Conservation (phyloP, 2,888 invertebrate species). For the Melanargia galathea region DNA sequence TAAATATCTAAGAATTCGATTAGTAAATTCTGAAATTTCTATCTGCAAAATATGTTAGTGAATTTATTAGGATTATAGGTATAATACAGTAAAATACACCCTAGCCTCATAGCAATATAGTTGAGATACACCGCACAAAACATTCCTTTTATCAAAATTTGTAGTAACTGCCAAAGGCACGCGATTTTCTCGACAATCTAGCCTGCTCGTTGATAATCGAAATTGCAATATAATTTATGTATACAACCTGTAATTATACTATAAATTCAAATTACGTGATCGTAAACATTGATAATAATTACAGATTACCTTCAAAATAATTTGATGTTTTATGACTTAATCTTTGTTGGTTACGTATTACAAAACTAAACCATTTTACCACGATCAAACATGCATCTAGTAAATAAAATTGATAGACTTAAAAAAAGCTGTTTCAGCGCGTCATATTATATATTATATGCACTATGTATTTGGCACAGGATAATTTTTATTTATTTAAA, state of each 20-base stretch:
- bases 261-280: slow-evolving; percentile 24
- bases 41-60: background rate
- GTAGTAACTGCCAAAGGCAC: slow-evolving; percentile 16
- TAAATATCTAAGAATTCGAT: slow-evolving; percentile 6
- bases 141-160: slow-evolving; percentile 14
- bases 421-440: too few relatives aligned
- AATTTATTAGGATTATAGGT: background rate
- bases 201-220: slow-evolving; percentile 14
- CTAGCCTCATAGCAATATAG: background rate
- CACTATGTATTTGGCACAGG: too few relatives aligned
- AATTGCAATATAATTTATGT: slow-evolving; percentile 23
- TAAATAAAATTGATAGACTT: too few relatives aligned
- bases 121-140: background rate
- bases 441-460: too few relatives aligned
- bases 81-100: background rate
- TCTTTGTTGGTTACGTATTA: slow-evolving; percentile 2
- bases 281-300: slow-evolving; percentile 25
- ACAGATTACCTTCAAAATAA: slow-evolving; percentile 21
- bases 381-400: background rate
- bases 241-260: slow-evolving; percentile 25
- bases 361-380: background rate
- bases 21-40: background rate
- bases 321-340: slow-evolving; percentile 23
- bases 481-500: too few relatives aligned
- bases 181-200: slow-evolving; percentile 13